A percentile compares a stretch with the other conserved stretches of the same genome.
Evolutionary conservation across 2,113 vertebrate genomes (phyloP).

Genomic region (Ptilorrhoa leucosticta): DNA sequence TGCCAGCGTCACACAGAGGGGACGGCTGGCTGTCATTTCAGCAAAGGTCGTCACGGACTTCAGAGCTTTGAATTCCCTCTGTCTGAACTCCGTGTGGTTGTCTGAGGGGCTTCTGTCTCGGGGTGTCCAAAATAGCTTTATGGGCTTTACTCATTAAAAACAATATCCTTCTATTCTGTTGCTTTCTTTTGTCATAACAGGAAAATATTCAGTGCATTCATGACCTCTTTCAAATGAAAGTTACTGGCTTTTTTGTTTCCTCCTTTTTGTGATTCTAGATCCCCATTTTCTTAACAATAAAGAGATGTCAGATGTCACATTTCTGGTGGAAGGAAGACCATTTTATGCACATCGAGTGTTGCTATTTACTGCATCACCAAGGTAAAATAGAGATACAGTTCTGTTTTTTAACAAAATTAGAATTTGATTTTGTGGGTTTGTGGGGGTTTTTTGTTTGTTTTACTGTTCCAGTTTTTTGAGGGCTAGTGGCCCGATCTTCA

Average conservation of each 20-base stretch:
- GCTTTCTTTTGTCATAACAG: background rate
- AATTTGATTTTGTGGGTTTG: background rate
- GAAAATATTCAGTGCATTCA: background rate
- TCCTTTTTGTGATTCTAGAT: slow-evolving; percentile 75
- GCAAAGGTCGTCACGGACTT: background rate
- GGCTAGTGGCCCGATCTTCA: background rate
- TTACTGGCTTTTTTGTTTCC: background rate
- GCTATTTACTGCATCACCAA: slow-evolving; percentile 92
- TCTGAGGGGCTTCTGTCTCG: background rate
- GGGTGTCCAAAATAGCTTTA: background rate
- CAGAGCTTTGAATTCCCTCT: background rate
- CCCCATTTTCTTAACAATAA: slow-evolving; percentile 98
- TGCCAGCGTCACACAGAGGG: fast-evolving
- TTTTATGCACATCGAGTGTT: slow-evolving; percentile 97
- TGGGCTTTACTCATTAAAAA: background rate
- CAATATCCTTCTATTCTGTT: background rate
- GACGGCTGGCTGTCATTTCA: background rate
- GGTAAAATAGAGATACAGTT: slow-evolving; percentile 68
- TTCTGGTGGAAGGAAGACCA: slow-evolving; percentile 94
- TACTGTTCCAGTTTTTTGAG: background rate
- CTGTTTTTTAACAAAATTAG: background rate
- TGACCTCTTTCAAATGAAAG: background rate
- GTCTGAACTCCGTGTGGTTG: background rate
- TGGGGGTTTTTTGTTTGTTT: fast-evolving
- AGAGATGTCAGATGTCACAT: slow-evolving; percentile 98